A percentile compares a stretch with the other conserved stretches of the same genome.
These are phyloP conservation scores for Hippocampus guttulatus DNA, from an alignment of 2,113 vertebrate genomes.

Conservation along the genomic window DNA sequence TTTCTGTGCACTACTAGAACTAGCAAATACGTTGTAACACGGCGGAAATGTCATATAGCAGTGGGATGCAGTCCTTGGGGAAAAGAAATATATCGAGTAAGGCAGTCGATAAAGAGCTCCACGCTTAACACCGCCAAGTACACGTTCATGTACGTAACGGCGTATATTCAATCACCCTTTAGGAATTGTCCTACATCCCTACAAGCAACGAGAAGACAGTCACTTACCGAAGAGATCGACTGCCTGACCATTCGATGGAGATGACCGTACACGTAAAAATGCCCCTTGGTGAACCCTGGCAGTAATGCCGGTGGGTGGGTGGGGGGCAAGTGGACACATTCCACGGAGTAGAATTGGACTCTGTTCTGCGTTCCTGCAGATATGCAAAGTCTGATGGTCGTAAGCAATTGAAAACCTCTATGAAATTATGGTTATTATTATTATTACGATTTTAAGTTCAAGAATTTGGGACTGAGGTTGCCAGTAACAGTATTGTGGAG, in stretches of 20 bases:
- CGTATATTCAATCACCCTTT: conserved; percentile 5
- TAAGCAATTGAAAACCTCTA: conserved; percentile 26
- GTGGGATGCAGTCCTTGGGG: too few species aligned
- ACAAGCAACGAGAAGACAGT: conserved; percentile 87
- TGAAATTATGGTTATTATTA: not conserved
- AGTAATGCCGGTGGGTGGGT: conserved; percentile 23
- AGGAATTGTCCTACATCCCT: conserved; percentile 77
- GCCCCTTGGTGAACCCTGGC: conserved; percentile 78
- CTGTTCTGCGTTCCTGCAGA: conserved; percentile 4
- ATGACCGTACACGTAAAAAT: conserved; percentile 88
- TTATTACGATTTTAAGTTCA: not conserved
- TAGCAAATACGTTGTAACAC: too few species aligned
- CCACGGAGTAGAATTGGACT: conserved; percentile 21
- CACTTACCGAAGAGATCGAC: conserved; percentile 85
- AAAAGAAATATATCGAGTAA: too few species aligned
- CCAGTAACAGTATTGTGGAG: conserved; percentile 55
- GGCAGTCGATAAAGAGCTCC: too few species aligned
- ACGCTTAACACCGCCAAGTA: too few species aligned
- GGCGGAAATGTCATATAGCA: too few species aligned
- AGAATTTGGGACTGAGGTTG: conserved; percentile 35
- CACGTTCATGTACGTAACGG: not conserved
- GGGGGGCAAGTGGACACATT: conserved; percentile 9
- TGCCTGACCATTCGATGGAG: conserved; percentile 74
- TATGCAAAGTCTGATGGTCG: conserved; percentile 2
- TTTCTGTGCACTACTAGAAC: too few species aligned